phyloP scores from a whole-genome alignment of 1,140 invertebrate genomes.

The Pogonomyrmex barbatus region DNA sequence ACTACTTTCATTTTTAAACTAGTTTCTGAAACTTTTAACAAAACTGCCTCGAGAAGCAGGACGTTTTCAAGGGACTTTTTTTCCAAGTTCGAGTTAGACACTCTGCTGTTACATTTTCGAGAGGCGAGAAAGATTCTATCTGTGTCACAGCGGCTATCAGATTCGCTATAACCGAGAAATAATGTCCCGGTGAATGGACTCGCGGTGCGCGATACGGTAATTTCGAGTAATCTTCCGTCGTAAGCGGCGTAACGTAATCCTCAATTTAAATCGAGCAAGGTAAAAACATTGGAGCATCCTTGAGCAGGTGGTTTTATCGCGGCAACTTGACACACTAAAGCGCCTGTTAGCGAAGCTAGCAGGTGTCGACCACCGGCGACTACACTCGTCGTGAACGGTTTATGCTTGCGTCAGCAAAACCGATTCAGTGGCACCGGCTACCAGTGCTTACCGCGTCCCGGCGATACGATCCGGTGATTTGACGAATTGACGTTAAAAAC shows the following conservation, averaged over 20 bases:
- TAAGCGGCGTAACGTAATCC: constrained; percentile 45
- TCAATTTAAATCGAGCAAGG: constrained; percentile 36
- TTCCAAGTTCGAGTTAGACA: too few species aligned
- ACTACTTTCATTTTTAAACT: too few species aligned
- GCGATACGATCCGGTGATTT: constrained; percentile 18
- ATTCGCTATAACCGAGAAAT: constrained; percentile 7
- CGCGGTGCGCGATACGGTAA: constrained; percentile 21
- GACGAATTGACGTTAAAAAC: constrained; percentile 32
- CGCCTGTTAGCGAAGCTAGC: constrained; percentile 34
- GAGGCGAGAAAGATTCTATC: neutral
- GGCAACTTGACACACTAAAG: constrained; percentile 59
- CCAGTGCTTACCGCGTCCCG: neutral
- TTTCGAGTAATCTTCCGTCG: constrained; percentile 26
- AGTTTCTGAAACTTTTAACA: too few species aligned
- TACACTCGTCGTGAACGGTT: constrained; percentile 26
- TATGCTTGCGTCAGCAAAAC: constrained; percentile 57
- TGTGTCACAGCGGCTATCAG: constrained; percentile 11
- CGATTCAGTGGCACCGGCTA: constrained; percentile 35
- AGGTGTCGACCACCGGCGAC: constrained; percentile 41
- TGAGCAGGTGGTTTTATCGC: constrained; percentile 58
- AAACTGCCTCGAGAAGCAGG: too few species aligned
- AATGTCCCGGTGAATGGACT: constrained; percentile 25
- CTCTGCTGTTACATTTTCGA: too few species aligned
- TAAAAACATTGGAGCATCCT: constrained; percentile 59
- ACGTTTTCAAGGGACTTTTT: too few species aligned